Evolutionary conservation across 2,113 vertebrate genomes (phyloP), one percentile per base, ranked within the genome.

Genomic region (Microtus montanus): DNA sequence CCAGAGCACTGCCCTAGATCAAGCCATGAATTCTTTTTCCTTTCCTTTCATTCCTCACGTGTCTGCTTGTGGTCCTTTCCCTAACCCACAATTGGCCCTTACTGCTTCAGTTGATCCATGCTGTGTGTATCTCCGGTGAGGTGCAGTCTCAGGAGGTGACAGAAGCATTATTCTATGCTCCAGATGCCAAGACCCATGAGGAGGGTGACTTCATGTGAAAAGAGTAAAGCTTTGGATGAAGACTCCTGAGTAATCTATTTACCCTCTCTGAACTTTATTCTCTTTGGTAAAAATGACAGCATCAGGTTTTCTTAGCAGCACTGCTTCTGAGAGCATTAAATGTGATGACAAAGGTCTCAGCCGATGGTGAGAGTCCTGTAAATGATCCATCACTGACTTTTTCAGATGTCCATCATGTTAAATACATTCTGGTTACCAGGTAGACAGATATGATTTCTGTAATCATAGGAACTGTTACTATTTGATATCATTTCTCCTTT

Each of bases 231-330:
- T 41, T 41, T 41, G 38, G 38, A 41, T 41, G 38, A 41, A 41
- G 30, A 19, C 4, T 30, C n/a, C 54, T 30, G 30, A 70, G 14
- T 85, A 47, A 70, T 33, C 9, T 77, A 61, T 49, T 44, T 92
- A 77, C 44, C 41, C 11, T 44, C 13, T 80, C 26, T 47, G 7
- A 80, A 70, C 70, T 64, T 68, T n/a, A n/a, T 82, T 91, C 92
- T 58, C 68, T 91, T 71, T 64, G 73, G n/a, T 24, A 73, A 68
- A 94, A 93, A 52, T 77, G 47, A 94, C n/a, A 71, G 2, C 58
- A 68, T 44, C 64, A 73, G 2, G 4, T 47, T 91, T 87, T 89
- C 52, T 80, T 63, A n/a, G 2, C 20, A 58, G 35, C 58, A 49
- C 3, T 49, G 22, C 63, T 75, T 89, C 87, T 58, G 30, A 63